Percentiles rank a stretch among this genome's conserved stretches.
Conservation (phyloP, 2,888 invertebrate species). For the Myopa tessellatipennis region DNA sequence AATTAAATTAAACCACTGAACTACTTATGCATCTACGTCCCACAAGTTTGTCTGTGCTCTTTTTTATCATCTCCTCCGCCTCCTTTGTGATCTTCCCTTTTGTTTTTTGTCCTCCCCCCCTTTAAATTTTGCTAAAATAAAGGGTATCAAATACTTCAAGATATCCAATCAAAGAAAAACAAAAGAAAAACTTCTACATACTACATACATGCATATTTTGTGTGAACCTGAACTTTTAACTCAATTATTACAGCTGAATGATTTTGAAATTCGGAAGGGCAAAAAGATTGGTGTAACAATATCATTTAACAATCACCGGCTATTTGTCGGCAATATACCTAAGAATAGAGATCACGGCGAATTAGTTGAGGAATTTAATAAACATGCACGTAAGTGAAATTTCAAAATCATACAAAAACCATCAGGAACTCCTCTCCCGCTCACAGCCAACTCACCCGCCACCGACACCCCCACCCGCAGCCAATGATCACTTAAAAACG, state of each 20-base stretch:
- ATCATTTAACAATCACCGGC: slow-evolving; percentile 99
- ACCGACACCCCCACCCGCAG: background rate
- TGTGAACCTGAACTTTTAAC: slow-evolving; percentile 72
- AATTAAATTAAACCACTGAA: slow-evolving; percentile 43
- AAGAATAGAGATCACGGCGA: slow-evolving; percentile 99
- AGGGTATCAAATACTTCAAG: background rate
- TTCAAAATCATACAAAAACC: slow-evolving; percentile 54
- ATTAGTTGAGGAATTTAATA: slow-evolving; percentile 99
- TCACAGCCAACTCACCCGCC: background rate
- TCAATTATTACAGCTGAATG: slow-evolving; percentile 92
- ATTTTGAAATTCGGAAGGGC: slow-evolving; percentile 99
- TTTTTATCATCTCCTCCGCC: too few species aligned
- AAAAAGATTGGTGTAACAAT: slow-evolving; percentile 99
- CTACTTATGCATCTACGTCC: slow-evolving; percentile 21
- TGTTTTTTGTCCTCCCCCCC: slow-evolving; percentile 8
- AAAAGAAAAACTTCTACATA: background rate
- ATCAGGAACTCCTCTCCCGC: slow-evolving; percentile 36
- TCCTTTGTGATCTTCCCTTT: background rate
- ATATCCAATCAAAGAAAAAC: background rate
- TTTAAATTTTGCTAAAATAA: background rate
- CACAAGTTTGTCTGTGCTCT: background rate
- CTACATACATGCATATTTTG: slow-evolving; percentile 57
- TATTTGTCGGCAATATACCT: slow-evolving; percentile 99
- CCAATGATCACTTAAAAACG: slow-evolving; percentile 42
- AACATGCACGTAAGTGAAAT: slow-evolving; percentile 95